Conservation (phyloP, 2,888 invertebrate species). For the Eupelmus urozonus region DNA sequence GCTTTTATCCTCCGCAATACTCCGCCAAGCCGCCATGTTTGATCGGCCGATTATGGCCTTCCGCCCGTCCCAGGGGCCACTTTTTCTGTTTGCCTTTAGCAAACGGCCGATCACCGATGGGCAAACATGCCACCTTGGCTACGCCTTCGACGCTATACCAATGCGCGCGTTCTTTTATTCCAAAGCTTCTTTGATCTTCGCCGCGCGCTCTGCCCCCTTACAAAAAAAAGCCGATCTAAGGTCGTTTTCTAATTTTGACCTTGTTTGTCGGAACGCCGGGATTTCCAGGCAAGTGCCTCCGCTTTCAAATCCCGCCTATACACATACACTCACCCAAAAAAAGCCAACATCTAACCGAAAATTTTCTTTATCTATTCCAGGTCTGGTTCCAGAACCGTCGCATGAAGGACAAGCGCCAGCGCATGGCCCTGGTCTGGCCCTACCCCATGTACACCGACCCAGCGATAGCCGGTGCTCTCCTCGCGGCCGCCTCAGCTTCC, state of each 20-base stretch:
- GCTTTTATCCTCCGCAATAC: background rate
- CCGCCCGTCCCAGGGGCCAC: conserved; percentile 6
- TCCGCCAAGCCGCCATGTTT: conserved; percentile 64
- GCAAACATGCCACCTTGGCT: conserved; percentile 60
- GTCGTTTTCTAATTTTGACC: conserved; percentile 35
- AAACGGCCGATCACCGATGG: conserved; percentile 66
- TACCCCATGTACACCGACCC: conserved; percentile 97
- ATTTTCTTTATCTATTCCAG: conserved; percentile 78
- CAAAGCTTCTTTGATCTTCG: conserved; percentile 37
- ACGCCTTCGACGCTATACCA: conserved; percentile 31
- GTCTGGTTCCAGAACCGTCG: conserved; percentile 98
- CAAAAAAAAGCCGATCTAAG: background rate
- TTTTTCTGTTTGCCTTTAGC: conserved; percentile 46
- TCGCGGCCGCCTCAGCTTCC: conserved; percentile 86
- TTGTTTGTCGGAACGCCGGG: background rate
- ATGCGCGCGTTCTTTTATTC: conserved; percentile 18
- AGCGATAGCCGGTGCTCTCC: conserved; percentile 92
- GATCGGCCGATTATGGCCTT: conserved; percentile 68
- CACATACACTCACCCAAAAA: background rate
- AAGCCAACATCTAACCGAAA: background rate
- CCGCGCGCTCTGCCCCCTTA: conserved; percentile 4
- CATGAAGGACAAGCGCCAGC: conserved; percentile 98
- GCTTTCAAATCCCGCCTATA: background rate
- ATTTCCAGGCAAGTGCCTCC: background rate
- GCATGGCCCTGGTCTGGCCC: conserved; percentile 96